These are phyloP conservation scores for Jordanella pulchra DNA, from an alignment of 2,797 vertebrate genomes.

Conservation along the genomic window DNA sequence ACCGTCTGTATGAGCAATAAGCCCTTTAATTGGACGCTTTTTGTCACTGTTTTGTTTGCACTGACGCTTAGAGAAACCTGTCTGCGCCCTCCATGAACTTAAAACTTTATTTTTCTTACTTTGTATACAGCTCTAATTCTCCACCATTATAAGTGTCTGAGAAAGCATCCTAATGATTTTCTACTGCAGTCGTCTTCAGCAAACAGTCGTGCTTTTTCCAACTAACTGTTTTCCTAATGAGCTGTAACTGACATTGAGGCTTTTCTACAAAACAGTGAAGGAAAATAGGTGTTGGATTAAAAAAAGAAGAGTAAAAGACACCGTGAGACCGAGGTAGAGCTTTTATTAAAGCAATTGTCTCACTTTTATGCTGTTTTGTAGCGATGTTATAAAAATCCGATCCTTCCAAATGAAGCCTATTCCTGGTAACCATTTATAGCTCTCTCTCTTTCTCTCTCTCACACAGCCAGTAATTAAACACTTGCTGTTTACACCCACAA, in stretches of 20 bases:
- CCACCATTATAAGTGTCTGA: constrained; percentile 47
- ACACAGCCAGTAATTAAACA: neutral
- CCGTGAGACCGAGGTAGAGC: constrained; percentile 5
- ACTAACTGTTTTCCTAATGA: constrained; percentile 49
- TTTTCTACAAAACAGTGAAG: constrained; percentile 26
- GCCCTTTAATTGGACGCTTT: constrained; percentile 2
- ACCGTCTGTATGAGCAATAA: constrained; percentile 12
- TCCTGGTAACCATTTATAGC: too few species aligned
- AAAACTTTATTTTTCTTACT: constrained; percentile 9
- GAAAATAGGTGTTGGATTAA: constrained; percentile 49
- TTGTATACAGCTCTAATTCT: constrained; percentile 7
- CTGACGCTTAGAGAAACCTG: constrained; percentile 10
- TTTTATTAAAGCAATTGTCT: neutral
- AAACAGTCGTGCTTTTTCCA: constrained; percentile 30
- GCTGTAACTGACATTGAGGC: constrained; percentile 45
- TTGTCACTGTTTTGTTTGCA: constrained; percentile 6
- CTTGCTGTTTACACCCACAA: constrained; percentile 1
- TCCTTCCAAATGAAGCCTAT: constrained; percentile 4
- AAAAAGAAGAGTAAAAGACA: constrained; percentile 32
- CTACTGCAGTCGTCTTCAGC: constrained; percentile 22
- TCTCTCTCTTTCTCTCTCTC: neutral
- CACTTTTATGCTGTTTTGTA: constrained; percentile 7
- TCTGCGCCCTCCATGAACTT: neutral
- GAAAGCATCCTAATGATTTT: constrained; percentile 38
- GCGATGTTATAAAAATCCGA: constrained; percentile 7